These are phyloP conservation scores for Hirtodrosophila histrioides DNA, from an alignment of 2,888 invertebrate genomes.

Conservation along the genomic window DNA sequence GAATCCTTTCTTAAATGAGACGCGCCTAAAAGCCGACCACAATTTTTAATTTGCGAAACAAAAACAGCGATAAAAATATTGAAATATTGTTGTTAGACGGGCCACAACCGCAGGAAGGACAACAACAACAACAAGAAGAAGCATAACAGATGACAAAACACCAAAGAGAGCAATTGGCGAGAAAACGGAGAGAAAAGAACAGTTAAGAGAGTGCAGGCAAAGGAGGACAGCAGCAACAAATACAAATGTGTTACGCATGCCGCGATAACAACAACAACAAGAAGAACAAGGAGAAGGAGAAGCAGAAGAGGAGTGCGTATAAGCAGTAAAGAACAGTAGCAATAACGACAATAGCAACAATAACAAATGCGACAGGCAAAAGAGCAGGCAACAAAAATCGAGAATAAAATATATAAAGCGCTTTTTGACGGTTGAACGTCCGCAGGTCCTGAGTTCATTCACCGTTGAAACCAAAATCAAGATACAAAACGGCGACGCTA, in stretches of 20 bases:
- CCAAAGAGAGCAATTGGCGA: constrained; percentile 23
- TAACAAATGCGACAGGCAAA: constrained; percentile 28
- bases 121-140: constrained; percentile 8
- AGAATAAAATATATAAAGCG: constrained; percentile 38
- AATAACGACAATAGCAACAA: constrained; percentile 16
- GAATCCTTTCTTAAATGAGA: not conserved
- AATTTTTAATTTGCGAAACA: constrained; percentile 41
- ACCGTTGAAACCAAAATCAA: constrained; percentile 79
- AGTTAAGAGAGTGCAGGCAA: constrained; percentile 7
- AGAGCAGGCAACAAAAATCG: constrained; percentile 34
- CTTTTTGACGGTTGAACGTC: constrained; percentile 76
- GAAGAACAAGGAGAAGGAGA: constrained; percentile 1
- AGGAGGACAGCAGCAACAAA: constrained; percentile 37
- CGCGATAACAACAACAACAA: constrained; percentile 35
- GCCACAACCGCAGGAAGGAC: constrained; percentile 15
- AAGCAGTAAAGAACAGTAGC: constrained; percentile 28
- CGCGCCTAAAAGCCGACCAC: constrained; percentile 39
- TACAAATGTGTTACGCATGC: constrained; percentile 52
- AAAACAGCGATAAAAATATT: constrained; percentile 29
- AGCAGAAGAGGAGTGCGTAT: not conserved
- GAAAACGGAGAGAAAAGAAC: not conserved
- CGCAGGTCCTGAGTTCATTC: constrained; percentile 79
- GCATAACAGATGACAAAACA: constrained; percentile 9
- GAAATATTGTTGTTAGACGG: constrained; percentile 30
- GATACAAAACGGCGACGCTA: constrained; percentile 58